These are phyloP conservation scores for Camponotus fellah DNA, from an alignment of 2,888 invertebrate species.

Conservation along the genomic window DNA sequence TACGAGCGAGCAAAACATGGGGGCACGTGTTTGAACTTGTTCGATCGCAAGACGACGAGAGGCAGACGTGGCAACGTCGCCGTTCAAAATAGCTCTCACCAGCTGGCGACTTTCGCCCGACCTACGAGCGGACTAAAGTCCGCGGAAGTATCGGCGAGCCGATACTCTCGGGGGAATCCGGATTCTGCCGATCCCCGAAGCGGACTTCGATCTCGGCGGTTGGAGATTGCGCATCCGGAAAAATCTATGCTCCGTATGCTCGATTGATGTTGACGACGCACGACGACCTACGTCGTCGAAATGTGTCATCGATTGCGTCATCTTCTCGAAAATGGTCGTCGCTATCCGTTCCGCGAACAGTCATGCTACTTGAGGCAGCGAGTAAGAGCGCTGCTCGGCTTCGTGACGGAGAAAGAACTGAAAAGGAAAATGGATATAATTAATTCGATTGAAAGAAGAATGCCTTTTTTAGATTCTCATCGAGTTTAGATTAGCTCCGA, in stretches of 20 bases:
- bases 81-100: conserved; percentile 82
- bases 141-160: not conserved
- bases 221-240: not conserved
- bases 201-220: conserved; percentile 15
- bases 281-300: conserved; percentile 55
- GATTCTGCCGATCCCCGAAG: not conserved
- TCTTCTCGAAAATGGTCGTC: conserved; percentile 62
- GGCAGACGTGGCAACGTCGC: conserved; percentile 75
- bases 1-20: conserved; percentile 65
- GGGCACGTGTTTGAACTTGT: conserved; percentile 76
- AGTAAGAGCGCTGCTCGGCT: no score
- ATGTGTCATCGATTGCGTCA: conserved; percentile 74
- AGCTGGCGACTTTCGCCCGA: conserved; percentile 79
- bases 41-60: conserved; percentile 34
- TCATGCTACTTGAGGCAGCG: conserved; percentile 49
- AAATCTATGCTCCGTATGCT: not conserved
- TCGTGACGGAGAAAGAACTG: not conserved
- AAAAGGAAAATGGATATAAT: not conserved
- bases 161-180: not conserved
- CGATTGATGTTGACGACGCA: not conserved
- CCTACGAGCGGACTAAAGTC: conserved; percentile 55
- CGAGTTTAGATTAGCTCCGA: not conserved
- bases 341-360: conserved; percentile 56
- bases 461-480: not conserved
- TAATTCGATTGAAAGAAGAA: not conserved